Evolutionary conservation across 2,113 vertebrate species (phyloP).

Genomic region (Speoplatyrhinus poulsoni): DNA sequence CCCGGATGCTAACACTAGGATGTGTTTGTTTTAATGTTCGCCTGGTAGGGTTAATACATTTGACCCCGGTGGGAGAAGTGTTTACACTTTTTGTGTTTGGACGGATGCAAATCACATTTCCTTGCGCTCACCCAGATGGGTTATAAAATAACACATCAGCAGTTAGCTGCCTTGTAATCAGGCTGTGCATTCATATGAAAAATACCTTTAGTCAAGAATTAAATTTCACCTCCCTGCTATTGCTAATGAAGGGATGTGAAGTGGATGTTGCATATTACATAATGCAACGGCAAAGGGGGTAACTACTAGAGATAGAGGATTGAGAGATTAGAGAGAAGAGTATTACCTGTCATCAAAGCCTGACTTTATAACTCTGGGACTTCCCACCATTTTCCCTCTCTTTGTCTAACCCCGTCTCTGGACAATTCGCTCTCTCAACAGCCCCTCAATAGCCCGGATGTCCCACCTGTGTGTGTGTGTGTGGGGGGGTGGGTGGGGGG

Average conservation of each 20-base stretch:
- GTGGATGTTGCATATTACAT: conserved; percentile 47
- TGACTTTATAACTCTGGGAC: background rate
- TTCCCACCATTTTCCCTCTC: conserved; percentile 35
- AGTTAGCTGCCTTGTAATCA: conserved; percentile 21
- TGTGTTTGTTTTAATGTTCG: conserved; percentile 62
- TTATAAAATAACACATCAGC: conserved; percentile 35
- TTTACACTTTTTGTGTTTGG: conserved; percentile 35
- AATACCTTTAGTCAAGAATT: conserved; percentile 10
- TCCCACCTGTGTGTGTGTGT: conserved; percentile 22
- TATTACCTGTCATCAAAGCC: conserved; percentile 47
- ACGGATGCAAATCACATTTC: conserved; percentile 29
- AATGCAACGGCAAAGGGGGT: conserved; percentile 32
- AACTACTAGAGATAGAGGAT: background rate
- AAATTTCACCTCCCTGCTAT: conserved; percentile 24
- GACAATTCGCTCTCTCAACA: background rate
- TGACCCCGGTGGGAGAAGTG: conserved; percentile 49
- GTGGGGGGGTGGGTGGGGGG: too few relatives aligned
- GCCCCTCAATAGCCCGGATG: conserved; percentile 24
- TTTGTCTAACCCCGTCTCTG: background rate
- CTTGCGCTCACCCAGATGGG: conserved; percentile 5
- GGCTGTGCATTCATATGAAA: background rate
- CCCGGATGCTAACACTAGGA: conserved; percentile 47
- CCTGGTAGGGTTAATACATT: conserved; percentile 54
- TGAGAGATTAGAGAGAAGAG: conserved; percentile 30
- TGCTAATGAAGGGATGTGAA: conserved; percentile 7